Conservation (phyloP, 2,797 vertebrate species). For the Scleropages formosus region DNA sequence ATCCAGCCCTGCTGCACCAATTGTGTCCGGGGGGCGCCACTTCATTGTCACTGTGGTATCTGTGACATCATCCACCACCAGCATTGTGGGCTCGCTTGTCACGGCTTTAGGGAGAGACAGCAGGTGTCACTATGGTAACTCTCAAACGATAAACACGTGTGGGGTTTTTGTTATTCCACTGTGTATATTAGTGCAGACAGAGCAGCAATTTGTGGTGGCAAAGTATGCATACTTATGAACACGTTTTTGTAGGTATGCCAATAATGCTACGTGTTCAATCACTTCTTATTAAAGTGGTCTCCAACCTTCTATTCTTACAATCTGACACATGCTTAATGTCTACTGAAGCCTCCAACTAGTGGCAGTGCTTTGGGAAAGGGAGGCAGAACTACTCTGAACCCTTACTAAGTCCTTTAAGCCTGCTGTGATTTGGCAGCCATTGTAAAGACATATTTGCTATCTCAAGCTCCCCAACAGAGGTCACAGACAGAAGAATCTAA, state of each 20-base stretch:
- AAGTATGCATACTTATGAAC: not conserved
- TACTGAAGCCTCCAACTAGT: conserved; percentile 46
- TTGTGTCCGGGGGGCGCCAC: conserved; percentile 96
- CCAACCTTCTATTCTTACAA: conserved; percentile 60
- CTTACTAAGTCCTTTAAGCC: conserved; percentile 66
- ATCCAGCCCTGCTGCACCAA: conserved; percentile 92
- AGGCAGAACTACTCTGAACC: conserved; percentile 47
- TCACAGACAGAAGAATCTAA: conserved; percentile 60
- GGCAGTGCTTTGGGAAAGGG: conserved; percentile 32
- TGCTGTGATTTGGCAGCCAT: conserved; percentile 65
- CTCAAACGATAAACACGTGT: not conserved
- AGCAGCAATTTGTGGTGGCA: not conserved
- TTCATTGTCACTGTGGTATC: conserved; percentile 89
- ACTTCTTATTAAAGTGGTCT: conserved; percentile 49
- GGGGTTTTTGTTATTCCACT: not conserved
- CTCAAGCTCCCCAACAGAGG: conserved; percentile 56
- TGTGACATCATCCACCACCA: conserved; percentile 88
- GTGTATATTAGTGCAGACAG: not conserved
- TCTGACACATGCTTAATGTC: conserved; percentile 58
- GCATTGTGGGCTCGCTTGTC: conserved; percentile 92
- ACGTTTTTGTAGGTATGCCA: not conserved
- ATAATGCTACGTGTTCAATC: not conserved
- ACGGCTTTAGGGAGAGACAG: conserved; percentile 72
- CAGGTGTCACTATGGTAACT: conserved; percentile 29
- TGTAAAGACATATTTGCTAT: conserved; percentile 70